Evolutionary conservation across 2,888 invertebrate species (phyloP), one percentile per base, ranked within the genome.

Genomic region (Heterodera filipjevi): DNA sequence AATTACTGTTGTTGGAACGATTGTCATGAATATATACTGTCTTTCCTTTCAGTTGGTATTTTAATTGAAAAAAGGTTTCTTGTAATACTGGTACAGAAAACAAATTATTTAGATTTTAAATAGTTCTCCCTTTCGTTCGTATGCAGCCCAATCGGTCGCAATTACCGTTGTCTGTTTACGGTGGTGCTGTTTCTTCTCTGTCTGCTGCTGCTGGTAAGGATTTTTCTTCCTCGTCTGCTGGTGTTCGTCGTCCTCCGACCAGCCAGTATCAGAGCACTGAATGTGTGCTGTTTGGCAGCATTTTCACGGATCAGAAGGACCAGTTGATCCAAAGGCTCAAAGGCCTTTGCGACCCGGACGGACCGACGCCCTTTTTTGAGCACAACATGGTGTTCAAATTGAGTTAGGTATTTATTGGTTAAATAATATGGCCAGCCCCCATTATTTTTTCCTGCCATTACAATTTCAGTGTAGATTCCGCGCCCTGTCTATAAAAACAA

Each of bases 271-370:
- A 79, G 70, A 79, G 72, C 77, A 79, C 78, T 12, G 80, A 79
- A 27, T 79, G 78, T 44, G 74, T 79, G 30, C 71, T 83, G 27
- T 83, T 83, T 49, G 83, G 83, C 27, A 77, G 53, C 46, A 76
- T 83, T 33, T 46, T 76, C 16, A 77, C 74, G 30, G 22, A 64
- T 3, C 72, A 77, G 14, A 82, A 79, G 35, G 78, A 78, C 33
- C 83, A 81, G 46, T 53, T 83, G 22, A 33, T 81, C 35, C 82
- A 85, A 68, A 66, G 83, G n/a, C 71, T 83, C 71, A 68, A 71
- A 27, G 83, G 83, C n/a, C 78, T 83, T 30, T 83, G 83, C 68
- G 82, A 83, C 71, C 83, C 83, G 32, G 84, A 77, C n/a, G 27
- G 33, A n/a, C 39, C 77, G n/a, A 79, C 73, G 49, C 19, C 72